Base-by-base conservation (phyloP, 2,113 vertebrate genomes). In the Struthidea cinerea region DNA sequence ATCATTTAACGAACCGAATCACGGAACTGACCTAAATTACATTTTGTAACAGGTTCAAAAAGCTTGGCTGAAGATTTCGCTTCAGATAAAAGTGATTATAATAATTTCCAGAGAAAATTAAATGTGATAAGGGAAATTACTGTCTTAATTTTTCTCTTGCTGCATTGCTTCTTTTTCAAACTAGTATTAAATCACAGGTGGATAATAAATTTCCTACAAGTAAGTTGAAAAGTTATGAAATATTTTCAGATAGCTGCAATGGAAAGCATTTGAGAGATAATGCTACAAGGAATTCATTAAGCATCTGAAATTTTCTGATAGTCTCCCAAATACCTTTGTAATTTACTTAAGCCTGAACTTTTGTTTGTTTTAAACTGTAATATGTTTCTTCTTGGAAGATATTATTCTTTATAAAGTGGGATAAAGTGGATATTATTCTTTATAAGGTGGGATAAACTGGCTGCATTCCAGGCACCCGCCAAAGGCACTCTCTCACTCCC, bases 281-380 rank as follows among this genome's bases (percentile, higher is more conserved):
- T 14, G 19, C 26, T 86, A 21, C 73, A 44, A 86, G 41, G 57
- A 88, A 94, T 79, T 89, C 33, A 94, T 92, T 90, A 91, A 77
- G 23, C 33, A 55, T 42, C 53, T 92, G 79, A 81, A 95, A 60
- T 85, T 74, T 92, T 93, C 44, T 95, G 53, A 85, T 74, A 91
- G 46, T 49, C 76, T 75, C 81, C 78, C 47, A 87, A 88, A 93
- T 79, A 69, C n/a, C 46, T 84, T 74, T 42, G 87, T 74, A 96
- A 92, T 86, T 95, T 57, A 86, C 65, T 81, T 55, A 91, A 93
- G 24, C 42, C 32, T 61, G 52, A 63, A 87, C 68, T 75, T 95
- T 67, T 94, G 64, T 94, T 96, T 96, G 67, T 49, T 65, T 84
- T 94, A 93, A 94, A 95, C 64, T 26, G n/a, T 75, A 94, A 86